phyloP scores from a whole-genome alignment of 2,113 vertebrate genomes.

The Takifugu flavidus region DNA sequence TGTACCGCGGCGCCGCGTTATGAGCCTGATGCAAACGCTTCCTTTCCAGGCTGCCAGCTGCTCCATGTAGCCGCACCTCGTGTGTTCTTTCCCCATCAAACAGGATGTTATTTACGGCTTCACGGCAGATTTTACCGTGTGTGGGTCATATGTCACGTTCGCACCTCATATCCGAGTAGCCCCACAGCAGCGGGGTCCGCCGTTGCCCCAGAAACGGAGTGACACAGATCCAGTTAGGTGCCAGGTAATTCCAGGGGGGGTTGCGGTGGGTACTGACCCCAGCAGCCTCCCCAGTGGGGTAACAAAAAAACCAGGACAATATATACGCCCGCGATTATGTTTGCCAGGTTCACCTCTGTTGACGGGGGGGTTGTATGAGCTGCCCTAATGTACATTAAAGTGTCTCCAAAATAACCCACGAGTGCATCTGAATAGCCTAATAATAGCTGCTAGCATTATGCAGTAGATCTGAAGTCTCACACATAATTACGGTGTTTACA shows the following conservation, averaged over 20 bases:
- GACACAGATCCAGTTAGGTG: slow-evolving; percentile 19
- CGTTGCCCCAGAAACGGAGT: slow-evolving; percentile 12
- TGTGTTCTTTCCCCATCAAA: neutral
- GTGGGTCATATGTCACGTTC: neutral
- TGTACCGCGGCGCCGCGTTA: slow-evolving; percentile 16
- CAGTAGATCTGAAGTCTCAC: neutral
- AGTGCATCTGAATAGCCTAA: neutral
- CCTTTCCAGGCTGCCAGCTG: slow-evolving; percentile 1
- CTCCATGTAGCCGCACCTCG: neutral
- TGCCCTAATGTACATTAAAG: no score
- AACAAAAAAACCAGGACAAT: no score
- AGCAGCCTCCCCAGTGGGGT: slow-evolving; percentile 15
- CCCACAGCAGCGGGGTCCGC: neutral
- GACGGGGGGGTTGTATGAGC: no score
- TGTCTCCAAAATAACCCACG: no score
- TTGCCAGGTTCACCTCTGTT: neutral
- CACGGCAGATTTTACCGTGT: neutral
- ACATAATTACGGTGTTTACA: neutral
- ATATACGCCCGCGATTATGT: no score
- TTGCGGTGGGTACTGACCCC: slow-evolving; percentile 24
- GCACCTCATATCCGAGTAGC: neutral
- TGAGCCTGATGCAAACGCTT: neutral
- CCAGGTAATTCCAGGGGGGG: neutral
- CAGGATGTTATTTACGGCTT: neutral
- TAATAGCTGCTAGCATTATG: neutral